Evolutionary conservation across 2,888 invertebrate genomes (phyloP).

Genomic region (Cryptocephalus moraei): DNA sequence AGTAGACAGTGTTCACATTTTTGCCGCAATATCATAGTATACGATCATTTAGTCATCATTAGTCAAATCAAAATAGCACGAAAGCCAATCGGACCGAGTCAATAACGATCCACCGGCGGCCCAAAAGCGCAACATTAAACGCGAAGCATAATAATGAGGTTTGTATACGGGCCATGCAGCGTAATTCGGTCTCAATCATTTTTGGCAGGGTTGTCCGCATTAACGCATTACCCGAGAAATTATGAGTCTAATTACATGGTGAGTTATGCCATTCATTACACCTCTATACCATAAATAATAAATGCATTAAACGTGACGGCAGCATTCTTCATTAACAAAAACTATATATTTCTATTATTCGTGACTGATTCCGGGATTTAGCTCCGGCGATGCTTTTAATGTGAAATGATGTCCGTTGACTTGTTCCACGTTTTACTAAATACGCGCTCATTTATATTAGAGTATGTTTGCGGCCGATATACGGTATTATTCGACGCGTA

Average conservation of each 20-base stretch:
- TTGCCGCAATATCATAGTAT: too few species aligned
- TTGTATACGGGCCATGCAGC: constrained; percentile 10
- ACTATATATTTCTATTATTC: constrained; percentile 39
- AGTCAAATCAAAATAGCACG: too few species aligned
- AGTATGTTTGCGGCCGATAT: not conserved
- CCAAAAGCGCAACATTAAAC: constrained; percentile 3
- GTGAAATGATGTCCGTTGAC: not conserved
- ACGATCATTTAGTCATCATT: too few species aligned
- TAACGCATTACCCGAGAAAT: constrained; percentile 37
- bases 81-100: too few species aligned
- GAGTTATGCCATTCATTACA: constrained; percentile 40
- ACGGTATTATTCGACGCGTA: too few species aligned
- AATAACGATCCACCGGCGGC: too few species aligned
- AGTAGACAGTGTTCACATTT: too few species aligned
- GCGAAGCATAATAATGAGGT: constrained; percentile 15
- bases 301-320: constrained; percentile 34
- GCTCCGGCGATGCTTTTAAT: constrained; percentile 2
- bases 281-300: constrained; percentile 35
- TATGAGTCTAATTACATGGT: constrained; percentile 39
- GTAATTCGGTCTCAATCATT: constrained; percentile 32
- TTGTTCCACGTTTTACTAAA: not conserved
- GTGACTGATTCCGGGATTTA: constrained; percentile 25
- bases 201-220: constrained; percentile 34
- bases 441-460: not conserved
- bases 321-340: constrained; percentile 39